Base-by-base conservation (phyloP, 2,888 invertebrate species). In the Adelphocoris suturalis region DNA sequence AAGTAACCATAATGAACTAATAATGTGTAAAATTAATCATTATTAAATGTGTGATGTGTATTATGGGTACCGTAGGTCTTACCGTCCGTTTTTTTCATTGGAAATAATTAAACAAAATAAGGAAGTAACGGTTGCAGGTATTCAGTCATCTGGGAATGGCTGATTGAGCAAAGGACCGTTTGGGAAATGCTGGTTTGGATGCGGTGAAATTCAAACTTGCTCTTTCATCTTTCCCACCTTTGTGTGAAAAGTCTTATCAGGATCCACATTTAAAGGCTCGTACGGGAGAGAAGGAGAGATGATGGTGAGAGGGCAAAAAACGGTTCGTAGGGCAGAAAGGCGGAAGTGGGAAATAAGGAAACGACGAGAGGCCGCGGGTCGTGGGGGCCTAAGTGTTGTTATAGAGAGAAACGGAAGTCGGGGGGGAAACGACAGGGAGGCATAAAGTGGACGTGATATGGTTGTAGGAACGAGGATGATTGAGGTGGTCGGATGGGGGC, bases 371-470 rank as follows among this genome's bases (percentile, higher is more conserved):
- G 82, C 47, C 27, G 19, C 23, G 52, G 52, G 4, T 19, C 46
- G 16, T 9, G 23, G 23, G 68, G 23, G 11, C 68, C 68, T 68
- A 68, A 68, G 68, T 68, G 68, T 82, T 82, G 82, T 82, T 78
- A 80, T 80, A 14, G 82, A 82, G 82, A 82, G 82, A 82, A 52
- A 82, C 82, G 82, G 82, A 82, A 82, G 52, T 47, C 82, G 52
- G 82, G 19, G 19, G 61, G 75, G 75, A 68, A 68, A 68, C 68
- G 68, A 68, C 68, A 68, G 68, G 68, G 27, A 68, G 68, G 86
- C 55, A 75, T 68, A 75, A 86, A 86, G 75, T 86, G 86, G 86
- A 86, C 86, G 86, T 86, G 86, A 86, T 75, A 75, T 75, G 86
- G 86, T 86, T 86, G 86, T 61, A 75, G 14, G 86, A 86, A 75